Evolutionary conservation across 1,140 invertebrate genomes (phyloP).

Genomic region (Marisa cornuarietis): DNA sequence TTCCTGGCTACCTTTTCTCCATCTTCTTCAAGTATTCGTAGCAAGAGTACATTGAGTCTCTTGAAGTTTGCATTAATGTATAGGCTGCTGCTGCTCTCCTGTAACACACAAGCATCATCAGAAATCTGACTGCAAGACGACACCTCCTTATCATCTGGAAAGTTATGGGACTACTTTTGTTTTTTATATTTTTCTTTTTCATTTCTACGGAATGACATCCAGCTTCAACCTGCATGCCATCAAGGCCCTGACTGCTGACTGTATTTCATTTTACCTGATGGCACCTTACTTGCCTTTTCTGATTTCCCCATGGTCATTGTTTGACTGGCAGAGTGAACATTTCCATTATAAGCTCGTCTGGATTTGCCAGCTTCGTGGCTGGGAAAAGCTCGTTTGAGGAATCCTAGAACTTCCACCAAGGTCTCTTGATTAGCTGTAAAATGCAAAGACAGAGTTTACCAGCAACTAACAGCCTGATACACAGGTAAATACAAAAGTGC

Average conservation of each 20-base stretch:
- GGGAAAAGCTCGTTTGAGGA: conserved; percentile 80
- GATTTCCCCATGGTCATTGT: not conserved
- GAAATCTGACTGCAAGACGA: not conserved
- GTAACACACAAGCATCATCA: conserved; percentile 15
- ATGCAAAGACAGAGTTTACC: not conserved
- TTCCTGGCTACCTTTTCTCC: conserved; percentile 80
- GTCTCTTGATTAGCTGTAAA: conserved; percentile 91
- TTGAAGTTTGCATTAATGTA: conserved; percentile 89
- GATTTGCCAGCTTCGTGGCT: not conserved
- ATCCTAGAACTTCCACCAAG: conserved; percentile 89
- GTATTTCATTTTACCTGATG: no score
- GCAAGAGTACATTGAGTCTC: conserved; percentile 85
- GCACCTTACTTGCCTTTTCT: not conserved
- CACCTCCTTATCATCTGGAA: not conserved
- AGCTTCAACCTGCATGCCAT: no score
- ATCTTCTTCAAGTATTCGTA: conserved; percentile 81
- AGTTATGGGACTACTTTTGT: not conserved
- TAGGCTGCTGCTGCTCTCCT: conserved; percentile 20
- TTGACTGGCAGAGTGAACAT: not conserved
- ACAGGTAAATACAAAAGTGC: not conserved
- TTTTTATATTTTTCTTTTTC: no score
- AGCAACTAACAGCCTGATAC: not conserved
- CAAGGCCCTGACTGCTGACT: no score
- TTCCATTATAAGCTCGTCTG: not conserved
- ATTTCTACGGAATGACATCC: no score